Evolutionary conservation across 2,797 vertebrate species (phyloP).

Genomic region (Arnoldichthys spilopterus): DNA sequence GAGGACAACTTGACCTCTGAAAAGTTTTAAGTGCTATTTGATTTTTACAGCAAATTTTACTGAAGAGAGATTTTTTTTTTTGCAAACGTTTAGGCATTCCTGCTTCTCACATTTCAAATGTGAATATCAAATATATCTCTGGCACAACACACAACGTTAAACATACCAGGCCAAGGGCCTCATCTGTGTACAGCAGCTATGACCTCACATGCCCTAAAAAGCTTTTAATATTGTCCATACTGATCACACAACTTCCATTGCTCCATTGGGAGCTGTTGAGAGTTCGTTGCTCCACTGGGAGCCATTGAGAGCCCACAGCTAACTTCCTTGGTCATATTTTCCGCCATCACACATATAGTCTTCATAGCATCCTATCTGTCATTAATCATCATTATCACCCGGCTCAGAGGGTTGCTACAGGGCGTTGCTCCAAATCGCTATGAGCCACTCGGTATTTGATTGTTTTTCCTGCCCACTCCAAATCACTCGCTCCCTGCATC

Average conservation of each 20-base stretch:
- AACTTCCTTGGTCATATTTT: conserved; percentile 38
- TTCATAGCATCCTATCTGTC: conserved; percentile 24
- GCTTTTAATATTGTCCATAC: neutral
- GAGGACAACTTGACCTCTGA: too few relatives aligned
- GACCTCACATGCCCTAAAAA: conserved; percentile 21
- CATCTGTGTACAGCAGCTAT: neutral
- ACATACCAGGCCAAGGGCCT: neutral
- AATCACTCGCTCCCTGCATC: conserved; percentile 12
- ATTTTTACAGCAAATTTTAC: too few relatives aligned
- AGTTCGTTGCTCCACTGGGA: conserved; percentile 31
- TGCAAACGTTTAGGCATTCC: too few relatives aligned
- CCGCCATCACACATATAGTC: conserved; percentile 24
- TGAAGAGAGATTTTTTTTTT: too few relatives aligned
- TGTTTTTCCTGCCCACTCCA: conserved; percentile 39
- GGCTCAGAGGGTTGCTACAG: conserved; percentile 1
- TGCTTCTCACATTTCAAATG: neutral
- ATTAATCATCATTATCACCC: conserved; percentile 50
- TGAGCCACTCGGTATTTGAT: conserved; percentile 20
- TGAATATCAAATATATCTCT: neutral
- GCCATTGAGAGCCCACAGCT: conserved; percentile 15
- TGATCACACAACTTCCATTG: conserved; percentile 16
- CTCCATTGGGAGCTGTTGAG: too few relatives aligned
- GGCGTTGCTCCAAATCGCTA: conserved; percentile 27
- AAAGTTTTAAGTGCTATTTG: too few relatives aligned
- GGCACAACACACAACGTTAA: neutral